Evolutionary conservation across 2,113 vertebrate species (phyloP).

Genomic region (Cairina moschata): DNA sequence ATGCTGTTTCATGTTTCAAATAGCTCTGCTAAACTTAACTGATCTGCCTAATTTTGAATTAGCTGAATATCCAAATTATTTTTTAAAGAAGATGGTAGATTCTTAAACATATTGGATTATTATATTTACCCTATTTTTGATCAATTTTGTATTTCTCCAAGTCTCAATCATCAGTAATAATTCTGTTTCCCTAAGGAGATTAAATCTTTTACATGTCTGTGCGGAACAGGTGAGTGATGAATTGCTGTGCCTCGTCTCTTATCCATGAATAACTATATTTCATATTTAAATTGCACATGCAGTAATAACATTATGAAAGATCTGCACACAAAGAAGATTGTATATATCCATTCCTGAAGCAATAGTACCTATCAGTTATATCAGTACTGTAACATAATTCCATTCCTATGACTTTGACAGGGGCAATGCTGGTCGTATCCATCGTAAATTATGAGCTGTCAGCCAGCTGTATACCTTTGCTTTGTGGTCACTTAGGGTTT

Average conservation of each 20-base stretch:
- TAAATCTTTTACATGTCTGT: background rate
- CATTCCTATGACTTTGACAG: background rate
- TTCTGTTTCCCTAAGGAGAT: background rate
- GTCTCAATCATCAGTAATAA: accelerated
- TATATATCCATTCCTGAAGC: background rate
- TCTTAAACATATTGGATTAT: background rate
- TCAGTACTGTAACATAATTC: background rate
- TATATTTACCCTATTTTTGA: background rate
- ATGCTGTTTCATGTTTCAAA: background rate
- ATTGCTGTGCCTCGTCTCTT: background rate
- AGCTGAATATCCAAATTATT: background rate
- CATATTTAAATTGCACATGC: background rate
- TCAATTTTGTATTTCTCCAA: background rate
- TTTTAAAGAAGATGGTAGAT: background rate
- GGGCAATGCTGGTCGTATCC: background rate
- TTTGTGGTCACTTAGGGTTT: background rate
- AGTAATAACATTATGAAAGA: background rate
- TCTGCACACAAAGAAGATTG: background rate
- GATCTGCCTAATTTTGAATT: background rate
- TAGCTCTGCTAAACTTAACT: background rate
- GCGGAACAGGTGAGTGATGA: background rate
- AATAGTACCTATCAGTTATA: background rate
- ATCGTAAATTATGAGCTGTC: background rate
- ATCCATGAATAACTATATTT: background rate
- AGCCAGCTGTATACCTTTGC: background rate